Evolutionary conservation across 2,113 vertebrate genomes (phyloP).

Genomic region (Pteronura brasiliensis): DNA sequence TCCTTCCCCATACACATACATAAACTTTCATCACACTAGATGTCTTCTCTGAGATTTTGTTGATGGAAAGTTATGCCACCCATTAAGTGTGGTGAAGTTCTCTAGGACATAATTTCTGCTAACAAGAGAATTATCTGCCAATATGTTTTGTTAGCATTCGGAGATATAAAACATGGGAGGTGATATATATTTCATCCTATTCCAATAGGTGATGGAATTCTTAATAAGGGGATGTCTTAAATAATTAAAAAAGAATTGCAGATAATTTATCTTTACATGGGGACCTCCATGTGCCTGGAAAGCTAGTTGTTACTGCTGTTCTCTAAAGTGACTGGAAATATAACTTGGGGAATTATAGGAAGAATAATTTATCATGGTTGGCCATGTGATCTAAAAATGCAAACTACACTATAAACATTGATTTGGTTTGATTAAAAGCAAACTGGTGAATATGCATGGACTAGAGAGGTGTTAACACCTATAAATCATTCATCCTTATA

Average conservation of each 20-base stretch:
- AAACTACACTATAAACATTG: conserved; percentile 10
- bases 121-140: neutral
- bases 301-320: neutral
- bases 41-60: neutral
- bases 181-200: neutral
- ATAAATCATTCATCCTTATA: neutral
- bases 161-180: neutral
- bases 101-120: neutral
- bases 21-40: neutral
- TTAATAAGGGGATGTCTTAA: neutral
- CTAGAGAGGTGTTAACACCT: neutral
- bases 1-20: neutral
- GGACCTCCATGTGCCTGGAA: neutral
- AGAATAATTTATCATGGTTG: neutral
- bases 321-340: neutral
- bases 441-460: neutral
- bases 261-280: neutral
- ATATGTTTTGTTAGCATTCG: conserved; percentile 1
- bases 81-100: neutral
- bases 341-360: conserved; percentile 1
- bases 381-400: neutral
- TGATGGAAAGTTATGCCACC: neutral
- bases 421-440: neutral
- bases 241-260: neutral
- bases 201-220: neutral